A percentile compares a stretch with the other conserved stretches of the same genome.
These are phyloP conservation scores for Mystacornis crossleyi DNA, from an alignment of 2,113 vertebrate species.

Conservation along the genomic window DNA sequence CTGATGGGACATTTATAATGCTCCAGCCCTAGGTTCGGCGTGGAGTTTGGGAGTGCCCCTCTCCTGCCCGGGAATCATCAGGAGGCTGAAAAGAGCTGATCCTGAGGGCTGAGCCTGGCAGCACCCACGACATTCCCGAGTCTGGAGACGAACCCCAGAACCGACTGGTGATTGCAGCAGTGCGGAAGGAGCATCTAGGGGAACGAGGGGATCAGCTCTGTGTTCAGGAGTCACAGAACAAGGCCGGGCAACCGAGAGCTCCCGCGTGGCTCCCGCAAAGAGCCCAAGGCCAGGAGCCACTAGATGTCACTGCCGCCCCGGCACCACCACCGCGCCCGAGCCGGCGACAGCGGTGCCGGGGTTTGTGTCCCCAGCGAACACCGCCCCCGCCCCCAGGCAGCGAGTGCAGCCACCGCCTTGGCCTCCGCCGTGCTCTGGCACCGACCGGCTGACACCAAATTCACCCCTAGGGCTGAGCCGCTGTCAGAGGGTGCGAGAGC, in stretches of 20 bases:
- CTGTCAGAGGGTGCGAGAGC: not conserved
- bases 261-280: not conserved
- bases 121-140: rapidly evolving
- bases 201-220: not conserved
- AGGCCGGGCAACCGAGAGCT: not conserved
- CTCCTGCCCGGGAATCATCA: rapidly evolving
- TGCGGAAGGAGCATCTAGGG: rapidly evolving
- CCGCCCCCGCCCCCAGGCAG: not conserved
- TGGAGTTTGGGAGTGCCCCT: not conserved
- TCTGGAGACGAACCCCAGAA: not conserved
- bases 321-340: not conserved
- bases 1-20: not conserved
- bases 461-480: no score
- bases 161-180: rapidly evolving
- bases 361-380: not conserved
- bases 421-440: not conserved
- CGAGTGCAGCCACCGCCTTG: not conserved
- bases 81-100: not conserved
- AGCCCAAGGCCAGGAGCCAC: constrained; percentile 29
- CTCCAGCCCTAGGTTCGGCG: rapidly evolving
- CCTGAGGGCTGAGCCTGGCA: not conserved
- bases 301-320: constrained; percentile 65
- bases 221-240: not conserved
- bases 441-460: not conserved
- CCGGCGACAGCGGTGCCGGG: not conserved